Conservation (phyloP, 2,888 invertebrate species). For the Zhengitettix transpicula region DNA sequence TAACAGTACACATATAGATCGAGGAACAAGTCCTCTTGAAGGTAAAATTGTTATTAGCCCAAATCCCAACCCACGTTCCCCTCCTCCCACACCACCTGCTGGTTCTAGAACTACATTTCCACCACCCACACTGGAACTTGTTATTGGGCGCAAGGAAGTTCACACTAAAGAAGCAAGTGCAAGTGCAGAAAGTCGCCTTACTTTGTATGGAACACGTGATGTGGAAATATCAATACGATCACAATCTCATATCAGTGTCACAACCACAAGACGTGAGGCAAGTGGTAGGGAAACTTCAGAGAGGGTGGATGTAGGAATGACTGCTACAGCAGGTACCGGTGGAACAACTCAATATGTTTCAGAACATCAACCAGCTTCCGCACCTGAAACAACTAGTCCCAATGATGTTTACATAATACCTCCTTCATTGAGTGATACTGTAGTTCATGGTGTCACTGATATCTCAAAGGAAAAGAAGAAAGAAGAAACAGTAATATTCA, state of each 20-base stretch:
- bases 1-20: constrained; percentile 17
- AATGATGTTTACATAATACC: constrained; percentile 26
- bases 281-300: constrained; percentile 29
- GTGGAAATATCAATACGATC: constrained; percentile 36
- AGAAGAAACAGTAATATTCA: constrained; percentile 33
- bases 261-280: constrained; percentile 27
- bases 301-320: constrained; percentile 29
- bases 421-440: not conserved
- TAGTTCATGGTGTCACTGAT: constrained; percentile 3
- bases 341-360: constrained; percentile 17
- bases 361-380: constrained; percentile 16
- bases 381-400: constrained; percentile 19
- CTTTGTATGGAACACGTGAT: constrained; percentile 33
- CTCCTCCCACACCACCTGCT: constrained; percentile 3
- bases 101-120: not conserved
- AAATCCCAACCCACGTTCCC: constrained; percentile 6
- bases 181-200: constrained; percentile 33
- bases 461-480: constrained; percentile 22
- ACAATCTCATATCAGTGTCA: constrained; percentile 34
- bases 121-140: constrained; percentile 28
- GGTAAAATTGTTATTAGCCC: constrained; percentile 18
- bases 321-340: constrained; percentile 27
- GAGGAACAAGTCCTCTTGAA: constrained; percentile 27
- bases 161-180: constrained; percentile 33
- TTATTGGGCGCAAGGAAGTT: constrained; percentile 35